Percentiles rank a stretch among this genome's conserved stretches.
Conservation (phyloP, 2,113 vertebrate genomes). For the Tenebrosternarchus preto region DNA sequence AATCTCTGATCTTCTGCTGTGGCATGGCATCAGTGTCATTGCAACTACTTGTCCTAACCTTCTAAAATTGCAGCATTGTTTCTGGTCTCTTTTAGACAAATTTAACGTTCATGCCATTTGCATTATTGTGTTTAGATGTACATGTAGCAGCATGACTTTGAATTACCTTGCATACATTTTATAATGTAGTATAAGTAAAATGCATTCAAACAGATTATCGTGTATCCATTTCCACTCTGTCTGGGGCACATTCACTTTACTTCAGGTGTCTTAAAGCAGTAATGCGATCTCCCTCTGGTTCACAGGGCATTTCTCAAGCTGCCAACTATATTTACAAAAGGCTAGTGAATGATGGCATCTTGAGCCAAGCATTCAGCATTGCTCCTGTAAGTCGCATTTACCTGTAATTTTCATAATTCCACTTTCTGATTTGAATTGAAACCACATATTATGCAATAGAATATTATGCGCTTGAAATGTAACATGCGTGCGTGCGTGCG, state of each 20-base stretch:
- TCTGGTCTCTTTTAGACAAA: too few species aligned
- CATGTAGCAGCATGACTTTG: too few species aligned
- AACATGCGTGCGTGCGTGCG: constrained; percentile 21
- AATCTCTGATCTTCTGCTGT: neutral
- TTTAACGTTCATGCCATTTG: too few species aligned
- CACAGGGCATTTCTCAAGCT: constrained; percentile 90
- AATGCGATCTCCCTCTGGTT: constrained; percentile 25
- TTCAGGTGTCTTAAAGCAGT: neutral
- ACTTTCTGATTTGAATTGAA: neutral
- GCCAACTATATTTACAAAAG: constrained; percentile 87
- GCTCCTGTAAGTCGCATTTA: constrained; percentile 81
- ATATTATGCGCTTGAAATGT: neutral
- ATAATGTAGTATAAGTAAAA: too few species aligned
- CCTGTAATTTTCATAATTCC: neutral
- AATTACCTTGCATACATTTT: too few species aligned
- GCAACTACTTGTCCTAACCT: too few species aligned
- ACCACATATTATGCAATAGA: neutral
- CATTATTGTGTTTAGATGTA: neutral
- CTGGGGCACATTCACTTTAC: neutral
- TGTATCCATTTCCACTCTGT: too few species aligned
- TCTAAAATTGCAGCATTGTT: too few species aligned
- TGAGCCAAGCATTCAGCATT: constrained; percentile 90
- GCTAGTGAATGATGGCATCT: constrained; percentile 87
- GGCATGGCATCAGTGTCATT: too few species aligned
- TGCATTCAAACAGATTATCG: too few species aligned